Base-by-base conservation (phyloP, 2,888 invertebrate species). In the Philonicus albiceps region DNA sequence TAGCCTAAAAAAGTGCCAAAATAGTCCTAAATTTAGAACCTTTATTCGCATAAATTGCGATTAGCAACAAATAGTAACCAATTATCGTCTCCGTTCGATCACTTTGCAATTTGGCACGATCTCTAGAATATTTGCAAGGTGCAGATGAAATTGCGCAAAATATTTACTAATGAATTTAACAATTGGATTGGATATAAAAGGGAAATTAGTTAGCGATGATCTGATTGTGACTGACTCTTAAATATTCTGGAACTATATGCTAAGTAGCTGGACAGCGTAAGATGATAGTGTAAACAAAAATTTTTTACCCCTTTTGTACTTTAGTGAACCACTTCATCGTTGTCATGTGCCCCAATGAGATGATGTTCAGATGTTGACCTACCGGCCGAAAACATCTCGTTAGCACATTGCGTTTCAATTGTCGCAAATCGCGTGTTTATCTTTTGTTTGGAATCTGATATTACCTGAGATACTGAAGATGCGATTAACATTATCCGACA, bases 371-470 rank as follows among this genome's bases (percentile, higher is more conserved):
- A 81, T 81, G 81, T 81, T 53, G 81, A 55, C n/a, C 55, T 55
- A 81, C n/a, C 81, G 6, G 16, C 81, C 31, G 34, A 81, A 81
- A 81, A 53, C 81, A 81, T 53, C 64, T 81, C 34, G 64, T 81
- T 81, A 81, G 81, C 81, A 81, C 34, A 16, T 81, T 34, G 37
- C 31, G 55, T 2, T 30, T 53, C 30, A 55, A 81, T 81, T 30
- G 34, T 22, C n/a, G 11, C 64, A 64, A 64, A 81, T 55, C 19
- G 34, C 55, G 64, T 55, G 55, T 81, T 81, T 55, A 81, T 55
- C 81, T 81, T 27, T 55, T 81, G 55, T 81, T 81, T 81, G 64
- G 31, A 64, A n/a, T 81, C n/a, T 22, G 55, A 81, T 81, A 19
- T 55, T 81, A 16, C 13, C 34, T 31, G 30, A 55, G 81, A 81